Conservation (phyloP, 2,113 vertebrate genomes). For the Pseudorectes ferrugineus region DNA sequence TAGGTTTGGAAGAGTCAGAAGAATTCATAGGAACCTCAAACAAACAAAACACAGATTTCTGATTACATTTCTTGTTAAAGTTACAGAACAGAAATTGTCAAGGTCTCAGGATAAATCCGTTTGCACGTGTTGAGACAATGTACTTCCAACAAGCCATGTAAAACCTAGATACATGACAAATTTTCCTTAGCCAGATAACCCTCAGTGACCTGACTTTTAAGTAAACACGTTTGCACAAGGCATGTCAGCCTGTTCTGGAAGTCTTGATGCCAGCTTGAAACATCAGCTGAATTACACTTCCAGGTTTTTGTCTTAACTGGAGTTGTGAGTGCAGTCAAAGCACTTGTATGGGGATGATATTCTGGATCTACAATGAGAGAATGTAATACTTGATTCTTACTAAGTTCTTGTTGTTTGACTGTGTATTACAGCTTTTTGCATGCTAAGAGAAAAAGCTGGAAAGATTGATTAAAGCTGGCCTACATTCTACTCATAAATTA, state of each 20-base stretch:
- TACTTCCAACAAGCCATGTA: not conserved
- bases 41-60: not conserved
- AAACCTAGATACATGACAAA: not conserved
- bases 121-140: not conserved
- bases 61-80: not conserved
- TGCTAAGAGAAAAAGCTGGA: not conserved
- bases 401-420: not conserved
- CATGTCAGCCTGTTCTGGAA: not conserved
- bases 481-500: not conserved
- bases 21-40: not conserved
- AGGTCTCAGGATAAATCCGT: not conserved
- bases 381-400: not conserved
- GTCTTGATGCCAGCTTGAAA: not conserved
- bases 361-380: not conserved
- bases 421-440: not conserved
- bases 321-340: not conserved
- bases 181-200: not conserved
- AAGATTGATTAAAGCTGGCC: not conserved
- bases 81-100: not conserved
- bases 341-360: not conserved
- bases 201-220: not conserved
- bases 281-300: not conserved
- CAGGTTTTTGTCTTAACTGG: not conserved
- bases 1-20: not conserved
- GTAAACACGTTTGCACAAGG: fast-evolving